Percentiles rank a stretch among this genome's conserved stretches.
These are phyloP conservation scores for Achroia grisella DNA, from an alignment of 1,140 invertebrate genomes.

Conservation along the genomic window DNA sequence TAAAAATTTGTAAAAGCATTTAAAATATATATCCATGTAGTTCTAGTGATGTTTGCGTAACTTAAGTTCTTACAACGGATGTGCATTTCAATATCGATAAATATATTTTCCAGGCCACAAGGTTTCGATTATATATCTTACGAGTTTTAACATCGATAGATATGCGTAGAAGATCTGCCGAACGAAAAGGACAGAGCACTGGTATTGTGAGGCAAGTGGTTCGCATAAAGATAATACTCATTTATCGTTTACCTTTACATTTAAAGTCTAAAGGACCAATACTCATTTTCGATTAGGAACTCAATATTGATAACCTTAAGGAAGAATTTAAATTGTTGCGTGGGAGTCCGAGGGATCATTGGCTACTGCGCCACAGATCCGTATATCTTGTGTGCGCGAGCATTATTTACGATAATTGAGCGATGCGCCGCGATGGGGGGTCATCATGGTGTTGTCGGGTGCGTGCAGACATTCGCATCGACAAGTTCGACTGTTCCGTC, in stretches of 20 bases:
- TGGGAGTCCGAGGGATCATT: conserved; percentile 39
- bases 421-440: conserved; percentile 70
- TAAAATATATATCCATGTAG: no score
- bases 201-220: conserved; percentile 65
- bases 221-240: conserved; percentile 71
- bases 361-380: conserved; percentile 57
- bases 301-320: conserved; percentile 32
- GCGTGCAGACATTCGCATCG: conserved; percentile 64
- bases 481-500: conserved; percentile 68
- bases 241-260: conserved; percentile 44
- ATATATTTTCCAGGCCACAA: conserved; percentile 13
- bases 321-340: conserved; percentile 26
- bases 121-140: conserved; percentile 24
- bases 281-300: conserved; percentile 21
- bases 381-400: conserved; percentile 70
- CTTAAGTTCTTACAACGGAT: neutral
- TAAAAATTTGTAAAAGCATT: no score
- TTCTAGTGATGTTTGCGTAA: no score
- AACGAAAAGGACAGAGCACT: conserved; percentile 45
- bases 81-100: conserved; percentile 1
- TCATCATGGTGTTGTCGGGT: conserved; percentile 66
- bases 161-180: conserved; percentile 49
- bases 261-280: conserved; percentile 36
- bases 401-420: conserved; percentile 74
- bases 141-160: conserved; percentile 52